These are phyloP conservation scores for Odontothrips loti DNA, from an alignment of 2,888 invertebrate species.

Conservation along the genomic window DNA sequence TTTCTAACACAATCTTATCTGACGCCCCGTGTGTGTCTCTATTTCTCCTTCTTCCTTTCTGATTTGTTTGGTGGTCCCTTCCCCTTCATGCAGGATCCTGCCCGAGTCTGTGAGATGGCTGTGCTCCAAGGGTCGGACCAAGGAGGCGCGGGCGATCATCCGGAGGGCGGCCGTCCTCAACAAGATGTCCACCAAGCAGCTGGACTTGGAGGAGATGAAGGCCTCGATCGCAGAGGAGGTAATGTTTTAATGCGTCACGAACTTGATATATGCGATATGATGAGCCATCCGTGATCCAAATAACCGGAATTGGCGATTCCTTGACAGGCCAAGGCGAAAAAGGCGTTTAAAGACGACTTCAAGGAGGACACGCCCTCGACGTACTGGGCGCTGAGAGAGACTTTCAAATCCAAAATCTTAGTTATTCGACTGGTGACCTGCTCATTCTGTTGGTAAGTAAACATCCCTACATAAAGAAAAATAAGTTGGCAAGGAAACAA, in stretches of 20 bases:
- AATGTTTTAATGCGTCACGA: background rate
- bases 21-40: background rate
- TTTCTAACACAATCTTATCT: background rate
- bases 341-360: conserved; percentile 12
- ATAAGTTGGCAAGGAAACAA: too few relatives aligned
- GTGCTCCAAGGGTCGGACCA: conserved; percentile 43
- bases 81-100: conserved; percentile 41
- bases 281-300: background rate
- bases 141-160: conserved; percentile 42
- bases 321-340: background rate
- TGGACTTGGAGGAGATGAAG: conserved; percentile 13
- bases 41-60: background rate
- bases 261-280: too few relatives aligned
- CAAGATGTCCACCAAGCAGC: conserved; percentile 19
- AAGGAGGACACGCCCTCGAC: conserved; percentile 12
- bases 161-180: background rate
- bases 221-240: conserved; percentile 11
- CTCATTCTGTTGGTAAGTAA: conserved; percentile 65
- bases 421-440: conserved; percentile 58
- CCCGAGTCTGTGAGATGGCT: conserved; percentile 51
- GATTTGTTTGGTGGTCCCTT: background rate
- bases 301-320: background rate
- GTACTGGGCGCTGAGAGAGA: conserved; percentile 44
- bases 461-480: too few relatives aligned
- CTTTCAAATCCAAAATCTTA: conserved; percentile 53